These are phyloP conservation scores for Falco columbarius DNA, from an alignment of 2,797 vertebrate genomes.

Conservation along the genomic window DNA sequence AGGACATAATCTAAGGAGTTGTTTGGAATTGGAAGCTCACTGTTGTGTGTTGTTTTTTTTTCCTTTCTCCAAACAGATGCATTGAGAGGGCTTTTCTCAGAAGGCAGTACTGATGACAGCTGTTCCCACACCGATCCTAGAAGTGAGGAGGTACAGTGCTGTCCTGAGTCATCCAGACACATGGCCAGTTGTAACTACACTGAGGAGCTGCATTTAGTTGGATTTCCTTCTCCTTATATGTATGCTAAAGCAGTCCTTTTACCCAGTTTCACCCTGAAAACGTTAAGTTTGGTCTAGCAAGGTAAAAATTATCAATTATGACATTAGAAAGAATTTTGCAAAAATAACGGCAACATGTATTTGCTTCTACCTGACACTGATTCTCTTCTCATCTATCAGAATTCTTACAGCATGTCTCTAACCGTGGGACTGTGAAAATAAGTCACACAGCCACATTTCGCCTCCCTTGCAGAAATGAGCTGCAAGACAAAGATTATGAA, in stretches of 20 bases:
- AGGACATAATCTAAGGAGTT: background rate
- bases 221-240: background rate
- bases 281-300: background rate
- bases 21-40: background rate
- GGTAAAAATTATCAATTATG: background rate
- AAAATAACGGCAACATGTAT: accelerated
- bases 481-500: background rate
- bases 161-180: background rate
- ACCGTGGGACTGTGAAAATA: background rate
- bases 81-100: background rate
- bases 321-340: background rate
- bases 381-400: background rate
- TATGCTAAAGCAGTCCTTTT: background rate
- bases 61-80: background rate
- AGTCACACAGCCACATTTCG: accelerated
- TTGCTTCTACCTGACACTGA: background rate
- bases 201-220: background rate
- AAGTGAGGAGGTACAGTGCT: background rate
- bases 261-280: no score
- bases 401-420: background rate
- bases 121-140: background rate
- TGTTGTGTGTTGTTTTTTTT: background rate
- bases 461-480: background rate
- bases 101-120: background rate
- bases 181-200: background rate